A percentile compares a stretch with the other conserved stretches of the same genome.
Conservation (phyloP, 2,797 vertebrate genomes). For the Gallinago solitaria region DNA sequence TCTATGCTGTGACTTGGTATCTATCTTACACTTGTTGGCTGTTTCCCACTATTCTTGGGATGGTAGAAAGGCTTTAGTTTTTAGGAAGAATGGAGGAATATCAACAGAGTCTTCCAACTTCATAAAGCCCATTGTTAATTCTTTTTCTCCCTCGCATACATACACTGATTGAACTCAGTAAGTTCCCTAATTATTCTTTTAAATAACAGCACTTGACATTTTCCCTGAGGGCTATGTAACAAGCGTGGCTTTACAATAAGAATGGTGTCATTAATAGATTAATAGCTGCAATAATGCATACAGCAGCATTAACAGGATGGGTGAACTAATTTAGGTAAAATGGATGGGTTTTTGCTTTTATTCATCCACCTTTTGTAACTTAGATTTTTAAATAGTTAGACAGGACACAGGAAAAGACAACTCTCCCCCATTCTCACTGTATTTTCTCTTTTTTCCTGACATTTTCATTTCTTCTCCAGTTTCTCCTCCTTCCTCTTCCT, state of each 20-base stretch:
- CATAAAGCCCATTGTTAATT: neutral
- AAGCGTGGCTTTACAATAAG: neutral
- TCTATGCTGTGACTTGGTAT: neutral
- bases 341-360: neutral
- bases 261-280: neutral
- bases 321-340: neutral
- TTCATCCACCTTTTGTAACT: neutral
- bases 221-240: neutral
- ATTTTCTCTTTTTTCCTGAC: neutral
- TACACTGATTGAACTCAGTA: neutral
- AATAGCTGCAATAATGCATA: neutral
- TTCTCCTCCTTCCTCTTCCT: neutral
- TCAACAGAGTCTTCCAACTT: neutral
- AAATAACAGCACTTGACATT: neutral
- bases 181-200: conserved; percentile 18
- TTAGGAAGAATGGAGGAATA: neutral
- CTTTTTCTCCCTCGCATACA: neutral
- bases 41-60: neutral
- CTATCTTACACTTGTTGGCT: neutral
- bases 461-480: neutral
- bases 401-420: neutral
- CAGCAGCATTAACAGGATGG: neutral
- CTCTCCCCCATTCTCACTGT: neutral
- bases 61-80: neutral
- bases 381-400: neutral